Base-by-base conservation (phyloP, 2,797 vertebrate genomes). In the Odontamblyopus rebecca region DNA sequence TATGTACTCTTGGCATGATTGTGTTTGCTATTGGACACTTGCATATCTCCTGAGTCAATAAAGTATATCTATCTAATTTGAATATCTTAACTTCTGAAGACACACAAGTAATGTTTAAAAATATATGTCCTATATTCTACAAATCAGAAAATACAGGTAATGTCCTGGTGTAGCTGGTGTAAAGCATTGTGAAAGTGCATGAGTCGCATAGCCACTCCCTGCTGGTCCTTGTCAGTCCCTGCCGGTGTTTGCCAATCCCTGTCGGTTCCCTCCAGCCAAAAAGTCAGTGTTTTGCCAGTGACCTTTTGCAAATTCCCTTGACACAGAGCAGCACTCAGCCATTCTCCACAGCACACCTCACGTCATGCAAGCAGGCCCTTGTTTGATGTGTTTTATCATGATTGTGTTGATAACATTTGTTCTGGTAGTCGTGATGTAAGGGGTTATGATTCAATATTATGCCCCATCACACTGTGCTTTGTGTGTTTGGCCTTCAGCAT, bases 271-370 rank as follows among this genome's bases (percentile, higher is more conserved):
- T 87, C 78, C 74, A 89, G 87, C 87, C 84, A 77, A 79, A 62
- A 62, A 16, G 82, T 79, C 79, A 78, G 68, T 89, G 89, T 86
- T 87, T 88, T 88, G 87, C 79, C 85, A 73, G 79, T 93, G 92
- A 93, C 92, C 92, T 93, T 93, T 92, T 75, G 61, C 87, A 85
- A 83, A 90, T 89, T 91, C 91, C 89, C 89, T 72, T 81, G 90
- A 85, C 85, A 73, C 82, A 75, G 5, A 68, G 82, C 84, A 73
- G 89, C 92, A 89, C 86, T 88, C 85, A 90, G 91, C 89, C 90
- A 91, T 91, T 87, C 87, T 83, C 87, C 88, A 91, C 90, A 85
- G 88, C 80, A 89, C 92, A 89, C 69, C 75, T 82, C 87, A 66
- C 79, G 84, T 85, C 82, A 80, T 77, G 77, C 73, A 67, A 75